These are phyloP conservation scores for Solenopsis invicta DNA, from an alignment of 1,140 invertebrate genomes.

Conservation along the genomic window DNA sequence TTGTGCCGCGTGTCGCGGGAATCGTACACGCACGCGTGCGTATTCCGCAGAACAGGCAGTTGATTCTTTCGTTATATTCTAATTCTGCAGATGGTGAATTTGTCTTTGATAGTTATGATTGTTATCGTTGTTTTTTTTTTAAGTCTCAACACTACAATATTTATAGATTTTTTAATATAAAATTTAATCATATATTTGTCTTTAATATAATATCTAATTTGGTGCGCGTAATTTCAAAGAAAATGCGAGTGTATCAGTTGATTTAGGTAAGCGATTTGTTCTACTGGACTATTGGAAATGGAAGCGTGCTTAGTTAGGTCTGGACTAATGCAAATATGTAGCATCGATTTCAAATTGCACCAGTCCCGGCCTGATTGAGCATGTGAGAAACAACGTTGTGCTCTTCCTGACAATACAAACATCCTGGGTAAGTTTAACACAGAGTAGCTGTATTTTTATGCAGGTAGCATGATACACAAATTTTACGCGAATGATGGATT, in stretches of 20 bases:
- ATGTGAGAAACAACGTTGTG: conserved; percentile 55
- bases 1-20: conserved; percentile 62
- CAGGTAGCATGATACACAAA: background rate
- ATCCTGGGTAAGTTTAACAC: background rate
- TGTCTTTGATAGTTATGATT: background rate
- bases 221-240: background rate
- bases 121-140: background rate
- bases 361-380: conserved; percentile 83
- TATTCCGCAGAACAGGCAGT: background rate
- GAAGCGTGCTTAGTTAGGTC: conserved; percentile 75
- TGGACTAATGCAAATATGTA: conserved; percentile 84
- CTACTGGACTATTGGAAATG: background rate
- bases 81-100: background rate
- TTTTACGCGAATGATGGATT: background rate
- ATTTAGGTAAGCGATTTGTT: background rate
- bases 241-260: background rate
- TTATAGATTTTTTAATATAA: background rate
- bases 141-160: background rate
- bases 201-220: background rate
- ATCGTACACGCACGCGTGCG: conserved; percentile 45
- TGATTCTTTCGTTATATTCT: background rate
- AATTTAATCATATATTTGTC: background rate
- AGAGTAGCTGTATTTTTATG: background rate
- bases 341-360: conserved; percentile 83
- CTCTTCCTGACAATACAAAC: background rate